phyloP scores from a whole-genome alignment of 2,888 invertebrate genomes.

The Stenichneumon culpator region DNA sequence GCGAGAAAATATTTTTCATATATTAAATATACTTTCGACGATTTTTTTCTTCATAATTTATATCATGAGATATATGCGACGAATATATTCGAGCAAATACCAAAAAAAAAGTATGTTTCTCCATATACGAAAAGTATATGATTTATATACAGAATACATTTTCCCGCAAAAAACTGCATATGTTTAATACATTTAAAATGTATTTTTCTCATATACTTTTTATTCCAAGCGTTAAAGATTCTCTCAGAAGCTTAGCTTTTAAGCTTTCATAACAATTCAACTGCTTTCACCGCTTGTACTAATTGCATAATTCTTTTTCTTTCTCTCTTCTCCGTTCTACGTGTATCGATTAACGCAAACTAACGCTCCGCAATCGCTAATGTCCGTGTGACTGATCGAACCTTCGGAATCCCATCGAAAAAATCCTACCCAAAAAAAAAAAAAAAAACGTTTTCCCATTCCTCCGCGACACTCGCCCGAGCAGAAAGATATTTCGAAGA shows the following conservation, averaged over 20 bases:
- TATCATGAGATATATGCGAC: too few species aligned
- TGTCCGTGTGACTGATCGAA: constrained; percentile 6
- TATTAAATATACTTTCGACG: too few species aligned
- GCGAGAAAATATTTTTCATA: too few species aligned
- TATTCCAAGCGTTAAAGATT: too few species aligned
- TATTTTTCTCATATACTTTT: too few species aligned
- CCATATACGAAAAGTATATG: too few species aligned
- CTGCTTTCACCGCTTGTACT: constrained; percentile 61
- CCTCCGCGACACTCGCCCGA: background rate
- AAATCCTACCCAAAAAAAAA: background rate
- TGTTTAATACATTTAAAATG: too few species aligned
- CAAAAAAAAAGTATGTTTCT: too few species aligned
- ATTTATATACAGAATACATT: too few species aligned
- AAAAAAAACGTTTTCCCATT: background rate
- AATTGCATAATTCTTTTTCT: constrained; percentile 49
- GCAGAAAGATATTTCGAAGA: constrained; percentile 71
- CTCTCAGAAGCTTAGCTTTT: background rate
- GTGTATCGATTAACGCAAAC: constrained; percentile 37
- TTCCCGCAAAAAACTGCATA: too few species aligned
- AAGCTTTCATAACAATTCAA: constrained; percentile 16
- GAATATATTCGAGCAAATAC: too few species aligned
- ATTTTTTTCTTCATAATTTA: too few species aligned
- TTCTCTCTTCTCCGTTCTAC: constrained; percentile 44
- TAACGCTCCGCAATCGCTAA: constrained; percentile 39
- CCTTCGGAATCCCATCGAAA: background rate